A percentile compares a stretch with the other conserved stretches of the same genome.
Conservation (phyloP, 2,113 vertebrate species). For the Polypterus bichir region DNA sequence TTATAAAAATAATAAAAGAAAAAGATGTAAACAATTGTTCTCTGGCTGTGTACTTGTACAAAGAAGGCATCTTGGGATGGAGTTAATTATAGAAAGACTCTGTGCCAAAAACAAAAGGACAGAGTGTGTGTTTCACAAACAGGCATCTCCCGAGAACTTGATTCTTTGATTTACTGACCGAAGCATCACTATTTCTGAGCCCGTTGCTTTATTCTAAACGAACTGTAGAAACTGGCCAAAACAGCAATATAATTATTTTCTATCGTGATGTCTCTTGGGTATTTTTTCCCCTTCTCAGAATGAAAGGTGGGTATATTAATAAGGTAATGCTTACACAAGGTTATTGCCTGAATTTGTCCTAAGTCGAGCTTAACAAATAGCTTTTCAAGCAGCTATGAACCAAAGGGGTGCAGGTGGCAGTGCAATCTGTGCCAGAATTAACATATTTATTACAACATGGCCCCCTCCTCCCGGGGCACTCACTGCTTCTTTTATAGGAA, state of each 20-base stretch:
- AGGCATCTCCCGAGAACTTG: too few relatives aligned
- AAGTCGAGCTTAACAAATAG: not conserved
- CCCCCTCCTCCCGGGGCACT: not conserved
- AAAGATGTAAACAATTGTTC: too few relatives aligned
- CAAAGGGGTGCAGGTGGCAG: not conserved
- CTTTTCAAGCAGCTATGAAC: not conserved
- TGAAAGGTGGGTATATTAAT: not conserved
- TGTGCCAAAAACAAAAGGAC: too few relatives aligned
- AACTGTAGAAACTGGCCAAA: not conserved
- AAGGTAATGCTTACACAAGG: not conserved
- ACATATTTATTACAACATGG: constrained; percentile 4
- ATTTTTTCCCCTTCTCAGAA: not conserved
- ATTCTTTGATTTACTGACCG: not conserved
- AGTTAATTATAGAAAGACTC: too few relatives aligned
- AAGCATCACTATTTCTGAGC: not conserved
- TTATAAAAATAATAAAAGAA: too few relatives aligned
- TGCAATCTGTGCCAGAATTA: constrained; percentile 1
- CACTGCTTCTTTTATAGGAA: not conserved
- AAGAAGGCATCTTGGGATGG: too few relatives aligned
- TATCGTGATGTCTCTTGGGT: not conserved
- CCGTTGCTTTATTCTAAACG: not conserved
- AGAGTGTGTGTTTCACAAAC: too few relatives aligned
- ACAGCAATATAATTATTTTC: not conserved
- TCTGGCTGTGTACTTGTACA: too few relatives aligned
- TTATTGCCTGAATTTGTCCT: not conserved